Conservation (phyloP, 2,797 vertebrate genomes). For the Nannoperca obscura region DNA sequence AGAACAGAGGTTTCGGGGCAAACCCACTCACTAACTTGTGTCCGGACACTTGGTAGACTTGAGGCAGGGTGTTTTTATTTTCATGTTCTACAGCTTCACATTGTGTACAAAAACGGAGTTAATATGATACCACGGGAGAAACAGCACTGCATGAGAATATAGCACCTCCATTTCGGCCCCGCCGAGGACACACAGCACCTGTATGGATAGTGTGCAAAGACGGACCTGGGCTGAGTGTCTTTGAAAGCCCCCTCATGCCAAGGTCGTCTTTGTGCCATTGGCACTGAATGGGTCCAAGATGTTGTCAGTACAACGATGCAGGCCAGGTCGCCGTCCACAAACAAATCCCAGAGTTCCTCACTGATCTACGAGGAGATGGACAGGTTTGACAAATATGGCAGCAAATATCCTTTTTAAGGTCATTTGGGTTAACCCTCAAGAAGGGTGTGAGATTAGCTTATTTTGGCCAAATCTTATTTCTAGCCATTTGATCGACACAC, state of each 20-base stretch:
- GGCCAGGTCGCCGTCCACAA: conserved; percentile 50
- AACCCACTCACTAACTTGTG: conserved; percentile 56
- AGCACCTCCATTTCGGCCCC: conserved; percentile 67
- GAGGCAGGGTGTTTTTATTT: conserved; percentile 80
- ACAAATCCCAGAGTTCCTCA: conserved; percentile 56
- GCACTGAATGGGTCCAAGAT: conserved; percentile 37
- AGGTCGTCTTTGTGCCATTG: conserved; percentile 44
- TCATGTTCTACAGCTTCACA: conserved; percentile 81
- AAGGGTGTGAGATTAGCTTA: conserved; percentile 22
- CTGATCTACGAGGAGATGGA: background rate
- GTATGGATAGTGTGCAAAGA: conserved; percentile 24
- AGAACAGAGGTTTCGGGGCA: conserved; percentile 6
- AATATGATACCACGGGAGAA: conserved; percentile 62
- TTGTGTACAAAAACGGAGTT: conserved; percentile 72
- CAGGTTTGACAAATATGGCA: conserved; percentile 27
- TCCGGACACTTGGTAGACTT: conserved; percentile 70
- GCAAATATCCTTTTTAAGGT: conserved; percentile 36
- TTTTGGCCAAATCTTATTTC: conserved; percentile 37
- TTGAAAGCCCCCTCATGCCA: conserved; percentile 45
- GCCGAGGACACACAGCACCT: conserved; percentile 60
- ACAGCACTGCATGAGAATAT: conserved; percentile 50
- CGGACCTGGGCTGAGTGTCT: conserved; percentile 48
- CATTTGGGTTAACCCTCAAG: conserved; percentile 9
- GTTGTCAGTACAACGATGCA: conserved; percentile 25
- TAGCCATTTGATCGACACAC: conserved; percentile 4